Evolutionary conservation across 2,888 invertebrate genomes (phyloP), one percentile per base, ranked within the genome.

Genomic region (Dione vanillae): DNA sequence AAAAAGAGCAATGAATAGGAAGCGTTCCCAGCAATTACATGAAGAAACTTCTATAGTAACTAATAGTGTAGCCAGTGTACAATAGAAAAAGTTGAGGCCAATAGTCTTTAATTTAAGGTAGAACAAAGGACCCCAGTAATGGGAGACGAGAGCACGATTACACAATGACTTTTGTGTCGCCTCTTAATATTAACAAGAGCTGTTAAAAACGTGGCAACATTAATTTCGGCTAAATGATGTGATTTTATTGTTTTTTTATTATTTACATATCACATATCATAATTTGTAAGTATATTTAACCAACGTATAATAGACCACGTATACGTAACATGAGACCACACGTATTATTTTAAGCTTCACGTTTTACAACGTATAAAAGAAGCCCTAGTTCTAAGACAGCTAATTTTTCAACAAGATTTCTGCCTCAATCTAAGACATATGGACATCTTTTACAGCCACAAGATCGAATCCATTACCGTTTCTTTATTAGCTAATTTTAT

Each of bases 101-200:
- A 85, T 84, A 86, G 84, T 87, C 88, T 91, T 88, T 90, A 90
- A 91, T 90, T 90, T 87, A 86, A 87, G 83, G 82, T 79, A 74
- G 85, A 82, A 88, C 87, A 89, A 91, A 90, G 84, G 83, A 86
- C 86, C 82, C 86, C 86, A 85, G 88, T 88, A 87, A 87, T 87
- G 85, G 84, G 79, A 85, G 83, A 83, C 83, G 82, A 83, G 85
- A 86, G 83, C 78, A 82, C 84, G 84, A 88, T 86, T 88, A 87
- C 84, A 83, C 81, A 82, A 84, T 81, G 82, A 82, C 84, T 82
- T 79, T 83, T 82, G 79, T 75, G 78, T 78, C 80, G 73, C 76
- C 74, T 78, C 76, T 78, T 77, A 61, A 75, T 72, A 80, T 76
- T 77, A 69, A 80, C 83, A 71, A 79, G 83, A 86, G 87, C 47